Evolutionary conservation across 2,113 vertebrate genomes (phyloP), one percentile per base, ranked within the genome.

Genomic region (Passer domesticus): DNA sequence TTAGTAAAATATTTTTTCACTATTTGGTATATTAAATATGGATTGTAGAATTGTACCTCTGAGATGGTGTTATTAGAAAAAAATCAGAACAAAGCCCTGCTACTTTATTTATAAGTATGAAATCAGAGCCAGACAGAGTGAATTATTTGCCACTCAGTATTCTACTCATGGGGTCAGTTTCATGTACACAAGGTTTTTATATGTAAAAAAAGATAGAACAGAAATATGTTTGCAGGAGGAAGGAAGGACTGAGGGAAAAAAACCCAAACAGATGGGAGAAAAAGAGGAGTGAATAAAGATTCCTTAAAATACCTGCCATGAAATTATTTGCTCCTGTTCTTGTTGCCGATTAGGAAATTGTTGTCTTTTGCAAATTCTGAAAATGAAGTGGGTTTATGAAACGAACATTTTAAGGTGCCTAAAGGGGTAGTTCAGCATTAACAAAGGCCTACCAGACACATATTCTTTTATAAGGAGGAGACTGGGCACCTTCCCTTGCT

Each of bases 21-120:
- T 59, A n/a, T 72, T 92, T 70, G 23, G 11, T 64, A 53, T 39
- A 50, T 72, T 83, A 92, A 90, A 59, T 90, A 64, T 74, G 47
- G 30, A 62, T 70, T 83, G 35, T 55, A 67, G 31, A 91, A 73
- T 63, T 76, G 8, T 66, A 67, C 50, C 53, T 74, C 39, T 56
- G 72, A 94, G 67, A 39, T n/a, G 6, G 1, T 63, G 30, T 35
- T 89, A 47, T 47, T 56, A 35, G 82, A 91, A 75, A 31, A 55
- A 77, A 60, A 62, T 2, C 17, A 63, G 53, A 90, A 64, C 22
- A 89, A 50, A 39, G 1, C 14, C 12, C 37, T 58, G 12, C 22
- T 49, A 31, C 22, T 87, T 92, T 79, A 39, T 80, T 49, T 75
- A 31, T 60, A 60, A 77, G 31, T 50, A 73, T 47, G 43, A 91